These are phyloP conservation scores for Chaetogeoica ovagalla DNA, from an alignment of 2,888 invertebrate genomes.

Conservation along the genomic window DNA sequence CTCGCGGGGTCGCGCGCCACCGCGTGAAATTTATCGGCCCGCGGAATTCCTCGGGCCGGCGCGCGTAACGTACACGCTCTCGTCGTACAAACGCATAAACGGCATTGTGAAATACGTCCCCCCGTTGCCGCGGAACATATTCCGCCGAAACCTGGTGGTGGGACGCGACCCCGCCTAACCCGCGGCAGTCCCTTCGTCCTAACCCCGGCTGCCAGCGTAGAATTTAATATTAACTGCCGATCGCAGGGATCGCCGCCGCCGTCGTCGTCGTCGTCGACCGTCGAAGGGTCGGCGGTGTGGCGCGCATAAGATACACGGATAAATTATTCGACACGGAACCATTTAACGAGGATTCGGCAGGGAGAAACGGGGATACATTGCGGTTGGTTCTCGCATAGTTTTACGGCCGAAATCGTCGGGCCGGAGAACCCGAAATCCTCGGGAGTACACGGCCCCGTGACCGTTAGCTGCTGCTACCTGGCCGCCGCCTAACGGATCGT, in stretches of 20 bases:
- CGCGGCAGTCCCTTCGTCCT: too few relatives aligned
- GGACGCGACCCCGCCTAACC: background rate
- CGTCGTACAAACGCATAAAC: too few relatives aligned
- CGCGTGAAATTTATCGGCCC: constrained; percentile 39
- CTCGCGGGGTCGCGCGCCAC: background rate
- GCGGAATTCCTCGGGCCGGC: constrained; percentile 16
- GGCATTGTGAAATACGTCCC: constrained; percentile 44
- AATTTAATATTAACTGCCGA: constrained; percentile 41
- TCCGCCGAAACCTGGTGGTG: constrained; percentile 41
- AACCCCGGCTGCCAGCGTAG: background rate
- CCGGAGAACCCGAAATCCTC: background rate
- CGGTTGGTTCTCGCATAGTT: constrained; percentile 41
- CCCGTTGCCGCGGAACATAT: constrained; percentile 18
- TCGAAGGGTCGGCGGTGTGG: too few relatives aligned
- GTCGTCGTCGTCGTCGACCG: too few relatives aligned
- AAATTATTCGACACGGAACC: constrained; percentile 48
- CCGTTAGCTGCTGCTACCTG: too few relatives aligned
- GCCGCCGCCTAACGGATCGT: too few relatives aligned
- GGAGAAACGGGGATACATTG: background rate
- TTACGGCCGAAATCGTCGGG: constrained; percentile 4
- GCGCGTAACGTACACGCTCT: background rate
- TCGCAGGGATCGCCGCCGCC: too few relatives aligned
- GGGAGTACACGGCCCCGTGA: too few relatives aligned
- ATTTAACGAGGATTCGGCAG: constrained; percentile 12
- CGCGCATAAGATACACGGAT: constrained; percentile 31